A percentile compares a stretch with the other conserved stretches of the same genome.
These are phyloP conservation scores for Diloba caeruleocephala DNA, from an alignment of 2,888 invertebrate species.

Conservation along the genomic window DNA sequence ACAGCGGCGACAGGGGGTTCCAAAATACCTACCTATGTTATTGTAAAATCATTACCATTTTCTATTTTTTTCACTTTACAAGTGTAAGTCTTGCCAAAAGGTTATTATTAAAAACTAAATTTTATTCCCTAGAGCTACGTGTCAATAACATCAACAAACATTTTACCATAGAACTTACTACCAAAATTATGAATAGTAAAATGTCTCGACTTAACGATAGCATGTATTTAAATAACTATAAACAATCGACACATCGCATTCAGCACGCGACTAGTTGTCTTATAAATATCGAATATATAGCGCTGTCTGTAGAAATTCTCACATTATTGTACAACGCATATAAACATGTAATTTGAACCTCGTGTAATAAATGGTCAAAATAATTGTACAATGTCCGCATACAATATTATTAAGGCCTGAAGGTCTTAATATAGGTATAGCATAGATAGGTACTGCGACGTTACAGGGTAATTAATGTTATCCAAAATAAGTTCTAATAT, in stretches of 20 bases:
- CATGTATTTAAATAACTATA: slow-evolving; percentile 41
- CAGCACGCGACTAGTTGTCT: slow-evolving; percentile 23
- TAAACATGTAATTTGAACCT: slow-evolving; percentile 31
- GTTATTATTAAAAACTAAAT: no score
- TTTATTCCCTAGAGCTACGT: not conserved
- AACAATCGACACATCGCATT: slow-evolving; percentile 21
- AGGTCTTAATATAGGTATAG: slow-evolving; percentile 16
- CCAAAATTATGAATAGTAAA: not conserved
- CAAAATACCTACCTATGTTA: no score
- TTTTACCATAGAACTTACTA: no score
- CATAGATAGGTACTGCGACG: slow-evolving; percentile 8
- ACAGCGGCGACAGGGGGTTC: no score
- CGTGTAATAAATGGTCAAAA: slow-evolving; percentile 37
- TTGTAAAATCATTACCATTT: no score
- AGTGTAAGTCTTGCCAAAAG: no score
- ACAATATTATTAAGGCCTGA: slow-evolving; percentile 18
- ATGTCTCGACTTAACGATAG: slow-evolving; percentile 10
- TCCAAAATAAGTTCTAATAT: slow-evolving; percentile 33
- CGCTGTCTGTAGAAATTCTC: slow-evolving; percentile 56
- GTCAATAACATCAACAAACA: not conserved
- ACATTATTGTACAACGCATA: slow-evolving; percentile 61
- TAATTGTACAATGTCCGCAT: slow-evolving; percentile 27
- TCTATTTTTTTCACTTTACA: no score
- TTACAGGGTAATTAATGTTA: slow-evolving; percentile 24
- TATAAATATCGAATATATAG: slow-evolving; percentile 44